Evolutionary conservation across 2,797 vertebrate genomes (phyloP), one percentile per base, ranked within the genome.

Genomic region (Alouatta caraya): DNA sequence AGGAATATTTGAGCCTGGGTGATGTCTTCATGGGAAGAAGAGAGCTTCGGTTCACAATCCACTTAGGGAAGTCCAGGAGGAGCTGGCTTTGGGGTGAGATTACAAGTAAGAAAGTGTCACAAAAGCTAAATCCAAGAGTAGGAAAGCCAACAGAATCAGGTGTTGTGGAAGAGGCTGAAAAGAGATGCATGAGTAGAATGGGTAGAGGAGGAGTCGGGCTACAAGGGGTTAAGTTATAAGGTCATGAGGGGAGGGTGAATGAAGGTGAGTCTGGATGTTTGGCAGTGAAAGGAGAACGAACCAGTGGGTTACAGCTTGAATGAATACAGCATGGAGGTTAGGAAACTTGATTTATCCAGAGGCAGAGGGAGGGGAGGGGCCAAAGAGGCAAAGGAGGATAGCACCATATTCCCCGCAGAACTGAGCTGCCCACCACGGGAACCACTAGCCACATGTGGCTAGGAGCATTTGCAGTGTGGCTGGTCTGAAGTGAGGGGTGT

Each of bases 361-460:
- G 84, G 80, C 84, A 48, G 90, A 67, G 39, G 42, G 22, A 55
- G 52, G 21, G 52, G 21, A 55, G 76, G 28, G 59, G 15, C 21
- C 8, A 7, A 44, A 22, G 52, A 19, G 37, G 26, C 73, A 39
- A 52, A 78, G 8, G 46, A 24, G 61, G 21, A 12, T 13, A 30
- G 78, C 11, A 50, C 10, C 21, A 57, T 2, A 2, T 5, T 17
- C 46, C 26, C 44, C 2, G 13, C 17, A 75, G 73, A 50, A 11
- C 55, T 5, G 28, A 0, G 1, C 67, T 3, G 4, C 3, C 24
- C 50, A 2, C 1, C 24, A 24, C 0, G 5, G 46, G 1, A 59
- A 55, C 76, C 70, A 13, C 88, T 12, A 24, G 50, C n/a, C 39
- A 1, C 14, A 0, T 0, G 1, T 8, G 55, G 85, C 28, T 37